These are phyloP conservation scores for Harmothoe impar DNA, from an alignment of 2,888 invertebrate genomes.

Conservation along the genomic window DNA sequence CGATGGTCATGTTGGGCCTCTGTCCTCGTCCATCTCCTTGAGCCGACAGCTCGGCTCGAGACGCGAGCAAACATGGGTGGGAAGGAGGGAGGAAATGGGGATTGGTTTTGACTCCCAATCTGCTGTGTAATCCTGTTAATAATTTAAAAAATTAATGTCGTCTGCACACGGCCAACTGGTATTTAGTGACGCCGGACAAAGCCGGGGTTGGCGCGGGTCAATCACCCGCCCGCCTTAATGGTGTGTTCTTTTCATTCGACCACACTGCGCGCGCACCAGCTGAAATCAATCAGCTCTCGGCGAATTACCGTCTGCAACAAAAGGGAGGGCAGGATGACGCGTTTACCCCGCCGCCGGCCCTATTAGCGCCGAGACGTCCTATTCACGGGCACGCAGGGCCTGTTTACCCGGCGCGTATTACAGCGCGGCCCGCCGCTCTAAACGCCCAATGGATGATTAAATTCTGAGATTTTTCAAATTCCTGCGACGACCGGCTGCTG, in stretches of 20 bases:
- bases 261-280: background rate
- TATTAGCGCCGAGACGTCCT: background rate
- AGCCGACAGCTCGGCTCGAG: background rate
- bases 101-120: conserved; percentile 40
- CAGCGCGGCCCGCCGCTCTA: background rate
- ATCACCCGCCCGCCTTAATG: conserved; percentile 13
- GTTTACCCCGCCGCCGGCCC: background rate
- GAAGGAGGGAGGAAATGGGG: background rate
- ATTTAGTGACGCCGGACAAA: conserved; percentile 31
- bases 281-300: conserved; percentile 29
- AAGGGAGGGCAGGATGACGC: conserved; percentile 11
- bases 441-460: conserved; percentile 45
- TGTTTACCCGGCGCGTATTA: conserved; percentile 34
- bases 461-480: conserved; percentile 60
- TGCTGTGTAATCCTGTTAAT: conserved; percentile 37
- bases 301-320: conserved; percentile 28
- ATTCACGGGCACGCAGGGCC: conserved; percentile 19
- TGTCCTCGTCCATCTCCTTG: conserved; percentile 1
- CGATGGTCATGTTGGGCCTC: background rate
- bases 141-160: conserved; percentile 32
- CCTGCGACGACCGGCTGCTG: conserved; percentile 44
- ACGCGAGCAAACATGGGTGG: background rate
- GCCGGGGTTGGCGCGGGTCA: conserved; percentile 25
- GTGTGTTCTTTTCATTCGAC: conserved; percentile 59
- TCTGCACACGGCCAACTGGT: conserved; percentile 21